Evolutionary conservation across 2,113 vertebrate species (phyloP).

Genomic region (Bubalus kerabau): DNA sequence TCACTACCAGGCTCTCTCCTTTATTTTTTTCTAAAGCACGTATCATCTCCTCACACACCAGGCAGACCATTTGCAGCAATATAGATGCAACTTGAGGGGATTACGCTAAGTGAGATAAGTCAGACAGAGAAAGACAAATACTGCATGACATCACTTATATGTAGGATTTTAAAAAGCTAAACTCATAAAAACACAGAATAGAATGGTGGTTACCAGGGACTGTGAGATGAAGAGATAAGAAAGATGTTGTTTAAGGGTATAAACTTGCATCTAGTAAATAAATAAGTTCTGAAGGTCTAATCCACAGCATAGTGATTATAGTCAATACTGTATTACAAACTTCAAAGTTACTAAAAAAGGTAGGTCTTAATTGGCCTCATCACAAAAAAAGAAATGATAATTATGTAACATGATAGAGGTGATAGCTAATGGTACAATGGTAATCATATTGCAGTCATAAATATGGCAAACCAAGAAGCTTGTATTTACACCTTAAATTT

Average conservation of each 20-base stretch:
- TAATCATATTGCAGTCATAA: neutral
- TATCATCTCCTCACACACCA: neutral
- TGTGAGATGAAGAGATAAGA: neutral
- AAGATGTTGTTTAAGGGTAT: neutral
- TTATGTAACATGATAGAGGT: neutral
- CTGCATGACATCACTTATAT: neutral
- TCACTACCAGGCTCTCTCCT: neutral
- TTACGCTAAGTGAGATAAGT: neutral
- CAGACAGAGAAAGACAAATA: neutral
- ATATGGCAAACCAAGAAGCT: neutral
- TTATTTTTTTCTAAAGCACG: neutral
- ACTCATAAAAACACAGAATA: neutral
- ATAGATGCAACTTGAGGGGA: neutral
- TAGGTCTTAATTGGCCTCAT: neutral
- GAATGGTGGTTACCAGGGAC: neutral
- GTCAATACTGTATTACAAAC: neutral
- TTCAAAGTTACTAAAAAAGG: neutral
- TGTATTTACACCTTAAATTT: neutral
- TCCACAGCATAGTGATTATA: neutral
- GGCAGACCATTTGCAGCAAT: neutral
- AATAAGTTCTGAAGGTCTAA: neutral
- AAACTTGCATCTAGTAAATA: neutral
- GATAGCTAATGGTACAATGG: neutral
- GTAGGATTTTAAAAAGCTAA: neutral
- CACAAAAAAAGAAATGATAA: neutral